These are phyloP conservation scores for Spea multiplicata DNA, from an alignment of 2,113 vertebrate species.

Conservation along the genomic window DNA sequence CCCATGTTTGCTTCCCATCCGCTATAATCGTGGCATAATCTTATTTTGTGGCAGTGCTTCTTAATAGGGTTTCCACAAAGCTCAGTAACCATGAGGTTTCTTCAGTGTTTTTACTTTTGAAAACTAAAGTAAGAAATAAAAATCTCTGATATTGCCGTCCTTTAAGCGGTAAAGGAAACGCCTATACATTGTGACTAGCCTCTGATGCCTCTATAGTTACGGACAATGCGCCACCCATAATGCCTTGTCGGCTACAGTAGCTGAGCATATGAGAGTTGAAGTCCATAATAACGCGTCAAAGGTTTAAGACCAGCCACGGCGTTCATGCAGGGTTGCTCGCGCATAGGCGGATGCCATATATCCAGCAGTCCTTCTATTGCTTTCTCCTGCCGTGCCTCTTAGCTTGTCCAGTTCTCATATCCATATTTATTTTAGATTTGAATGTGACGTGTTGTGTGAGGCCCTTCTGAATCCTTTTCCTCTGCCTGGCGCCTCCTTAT, in stretches of 20 bases:
- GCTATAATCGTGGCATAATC: no score
- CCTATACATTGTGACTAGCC: no score
- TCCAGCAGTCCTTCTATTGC: conserved; percentile 42
- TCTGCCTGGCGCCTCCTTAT: conserved; percentile 62
- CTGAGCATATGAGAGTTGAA: not conserved
- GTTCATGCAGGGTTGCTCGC: conserved; percentile 18
- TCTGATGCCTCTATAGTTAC: no score
- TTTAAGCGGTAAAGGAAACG: no score
- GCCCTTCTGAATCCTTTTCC: conserved; percentile 15
- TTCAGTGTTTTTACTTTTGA: no score
- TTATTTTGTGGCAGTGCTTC: no score
- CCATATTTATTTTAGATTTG: conserved; percentile 58
- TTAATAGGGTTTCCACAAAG: no score
- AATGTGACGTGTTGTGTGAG: conserved; percentile 41
- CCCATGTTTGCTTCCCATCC: no score
- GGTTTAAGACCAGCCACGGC: not conserved
- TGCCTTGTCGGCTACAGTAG: not conserved
- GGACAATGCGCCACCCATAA: not conserved
- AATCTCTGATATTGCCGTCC: no score
- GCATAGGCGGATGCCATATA: conserved; percentile 26
- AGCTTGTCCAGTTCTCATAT: conserved; percentile 55
- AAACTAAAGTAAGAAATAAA: no score
- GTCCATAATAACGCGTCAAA: not conserved
- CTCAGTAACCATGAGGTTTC: no score
- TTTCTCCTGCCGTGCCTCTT: conserved; percentile 31